Conservation (phyloP, 2,888 invertebrate genomes). For the Tyria jacobaeae region DNA sequence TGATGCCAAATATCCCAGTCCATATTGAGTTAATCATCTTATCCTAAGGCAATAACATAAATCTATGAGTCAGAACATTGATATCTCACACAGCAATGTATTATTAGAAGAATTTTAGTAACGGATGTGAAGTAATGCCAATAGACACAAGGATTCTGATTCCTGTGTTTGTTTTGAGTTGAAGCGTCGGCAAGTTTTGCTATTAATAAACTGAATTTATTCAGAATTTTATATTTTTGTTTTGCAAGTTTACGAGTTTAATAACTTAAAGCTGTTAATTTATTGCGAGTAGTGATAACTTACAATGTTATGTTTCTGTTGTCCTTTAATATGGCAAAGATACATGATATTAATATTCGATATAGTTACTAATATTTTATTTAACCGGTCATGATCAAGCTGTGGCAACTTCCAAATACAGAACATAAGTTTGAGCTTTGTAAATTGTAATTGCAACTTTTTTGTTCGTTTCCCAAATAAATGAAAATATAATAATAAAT, state of each 20-base stretch:
- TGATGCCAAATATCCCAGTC: background rate
- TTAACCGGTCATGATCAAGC: too few relatives aligned
- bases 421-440: too few relatives aligned
- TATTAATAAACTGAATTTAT: background rate
- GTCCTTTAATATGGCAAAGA: background rate
- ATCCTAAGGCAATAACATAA: slow-evolving; percentile 41
- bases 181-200: slow-evolving; percentile 18
- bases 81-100: slow-evolving; percentile 17
- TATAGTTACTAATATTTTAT: too few relatives aligned
- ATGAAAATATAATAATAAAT: too few relatives aligned
- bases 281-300: too few relatives aligned
- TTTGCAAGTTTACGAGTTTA: background rate
- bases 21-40: slow-evolving; percentile 11
- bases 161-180: slow-evolving; percentile 49
- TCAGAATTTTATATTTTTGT: background rate
- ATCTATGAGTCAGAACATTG: slow-evolving; percentile 59
- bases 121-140: slow-evolving; percentile 66
- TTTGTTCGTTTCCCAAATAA: too few relatives aligned
- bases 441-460: too few relatives aligned
- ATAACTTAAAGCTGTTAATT: background rate
- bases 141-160: slow-evolving; percentile 61
- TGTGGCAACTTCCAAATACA: too few relatives aligned
- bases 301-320: background rate
- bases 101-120: slow-evolving; percentile 52
- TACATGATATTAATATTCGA: too few relatives aligned